Percentiles rank a stretch among this genome's conserved stretches.
Conservation (phyloP, 2,888 invertebrate species). For the Phengaris arion region DNA sequence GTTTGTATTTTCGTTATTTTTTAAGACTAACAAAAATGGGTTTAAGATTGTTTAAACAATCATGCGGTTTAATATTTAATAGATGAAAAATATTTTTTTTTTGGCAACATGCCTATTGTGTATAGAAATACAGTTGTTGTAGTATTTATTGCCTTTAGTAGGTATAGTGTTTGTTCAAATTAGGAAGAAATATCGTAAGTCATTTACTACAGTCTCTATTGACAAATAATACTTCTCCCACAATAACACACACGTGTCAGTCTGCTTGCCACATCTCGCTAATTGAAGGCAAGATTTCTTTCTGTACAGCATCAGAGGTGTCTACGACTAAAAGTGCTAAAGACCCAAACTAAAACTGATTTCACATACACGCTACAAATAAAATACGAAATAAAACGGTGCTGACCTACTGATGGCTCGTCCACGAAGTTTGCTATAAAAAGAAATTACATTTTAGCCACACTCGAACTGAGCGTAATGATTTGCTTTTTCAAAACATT, state of each 20-base stretch:
- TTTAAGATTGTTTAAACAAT: no score
- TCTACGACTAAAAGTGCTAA: constrained; percentile 14
- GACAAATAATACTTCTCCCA: not conserved
- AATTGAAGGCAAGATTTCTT: not conserved
- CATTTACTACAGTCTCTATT: not conserved
- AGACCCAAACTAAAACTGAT: constrained; percentile 28
- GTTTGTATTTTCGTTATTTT: no score
- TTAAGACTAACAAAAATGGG: no score
- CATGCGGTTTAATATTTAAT: no score
- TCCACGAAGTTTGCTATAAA: constrained; percentile 89
- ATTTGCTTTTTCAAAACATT: constrained; percentile 25
- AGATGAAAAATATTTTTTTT: no score
- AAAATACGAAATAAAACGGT: constrained; percentile 49
- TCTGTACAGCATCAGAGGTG: not conserved
- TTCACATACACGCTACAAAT: constrained; percentile 36
- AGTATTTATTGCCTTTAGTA: not conserved
- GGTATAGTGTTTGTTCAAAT: not conserved
- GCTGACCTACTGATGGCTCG: constrained; percentile 89
- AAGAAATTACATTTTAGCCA: constrained; percentile 56
- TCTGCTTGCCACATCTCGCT: not conserved
- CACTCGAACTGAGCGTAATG: constrained; percentile 34
- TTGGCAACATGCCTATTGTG: no score
- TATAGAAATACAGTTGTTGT: no score
- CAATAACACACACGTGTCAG: no score
- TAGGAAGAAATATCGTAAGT: not conserved